These are phyloP conservation scores for Hephaestus fuliginosus DNA, from an alignment of 2,797 vertebrate species.

Conservation along the genomic window DNA sequence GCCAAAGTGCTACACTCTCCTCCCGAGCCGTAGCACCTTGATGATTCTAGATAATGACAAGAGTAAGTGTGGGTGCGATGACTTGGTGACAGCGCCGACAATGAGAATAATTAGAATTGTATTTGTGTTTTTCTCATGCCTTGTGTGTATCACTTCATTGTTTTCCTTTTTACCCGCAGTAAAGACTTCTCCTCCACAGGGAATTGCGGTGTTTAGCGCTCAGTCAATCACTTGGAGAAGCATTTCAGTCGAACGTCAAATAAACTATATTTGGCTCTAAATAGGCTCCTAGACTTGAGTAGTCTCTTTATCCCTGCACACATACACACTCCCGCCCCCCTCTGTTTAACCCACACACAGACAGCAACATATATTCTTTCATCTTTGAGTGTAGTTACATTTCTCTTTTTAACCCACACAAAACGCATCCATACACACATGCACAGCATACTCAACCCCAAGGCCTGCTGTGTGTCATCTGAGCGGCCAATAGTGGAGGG, in stretches of 20 bases:
- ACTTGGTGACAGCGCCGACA: not conserved
- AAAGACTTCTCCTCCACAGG: conserved; percentile 13
- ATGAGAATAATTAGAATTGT: conserved; percentile 19
- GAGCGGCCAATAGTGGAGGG: conserved; percentile 42
- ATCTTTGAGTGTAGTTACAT: conserved; percentile 17
- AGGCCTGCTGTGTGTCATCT: conserved; percentile 52
- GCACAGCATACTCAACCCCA: not conserved
- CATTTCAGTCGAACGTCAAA: conserved; percentile 41
- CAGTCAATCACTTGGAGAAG: conserved; percentile 55
- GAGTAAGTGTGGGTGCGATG: conserved; percentile 23
- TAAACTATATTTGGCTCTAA: conserved; percentile 61
- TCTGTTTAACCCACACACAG: conserved; percentile 43
- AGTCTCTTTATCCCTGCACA: conserved; percentile 25
- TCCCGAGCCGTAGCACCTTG: conserved; percentile 29
- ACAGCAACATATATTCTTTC: conserved; percentile 25
- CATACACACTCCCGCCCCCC: not conserved
- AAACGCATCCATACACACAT: not conserved
- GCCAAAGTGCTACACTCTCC: conserved; percentile 1
- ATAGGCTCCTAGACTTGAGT: conserved; percentile 42
- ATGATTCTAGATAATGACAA: conserved; percentile 35
- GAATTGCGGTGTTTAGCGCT: conserved; percentile 34
- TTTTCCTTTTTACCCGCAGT: conserved; percentile 3
- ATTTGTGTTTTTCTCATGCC: not conserved
- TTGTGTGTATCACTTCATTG: not conserved
- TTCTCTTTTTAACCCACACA: conserved; percentile 25